Base-by-base conservation (phyloP, 2,113 vertebrate species). In the Nerophis ophidion region DNA sequence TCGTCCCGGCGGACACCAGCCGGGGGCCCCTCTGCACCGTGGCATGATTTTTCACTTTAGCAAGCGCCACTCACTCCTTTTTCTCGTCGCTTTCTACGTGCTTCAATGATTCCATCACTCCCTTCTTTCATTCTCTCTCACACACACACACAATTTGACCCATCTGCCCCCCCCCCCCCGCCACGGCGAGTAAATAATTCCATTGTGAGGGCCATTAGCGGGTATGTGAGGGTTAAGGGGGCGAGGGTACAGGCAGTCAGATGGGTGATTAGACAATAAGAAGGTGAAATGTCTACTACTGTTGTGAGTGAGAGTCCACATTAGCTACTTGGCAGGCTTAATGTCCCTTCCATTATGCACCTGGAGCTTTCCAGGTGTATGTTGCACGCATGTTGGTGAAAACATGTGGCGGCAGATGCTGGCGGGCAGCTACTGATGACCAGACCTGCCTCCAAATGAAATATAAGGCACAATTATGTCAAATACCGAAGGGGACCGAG, bases 31-130 rank as follows among this genome's bases (percentile, higher is more conserved):
- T 67, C 86, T 80, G 89, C 90, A 92, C 93, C 85, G 86, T 91
- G 90, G 91, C 92, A 90, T 92, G 93, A 89, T 91, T 94, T 94
- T 93, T 91, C 90, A 93, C 91, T 94, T 93, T 89, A 90, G 81
- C 66, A 70, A 65, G 69, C 74, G 67, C 71, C 66, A 75, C 69
- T 85, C 83, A 57, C 68, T 68, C 57, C 26, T 65, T 76, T 42
- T 72, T 64, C 62, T 60, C 70, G 65, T 65, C 67, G 66, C 60
- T 63, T 62, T 52, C 59, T 62, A 86, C 75, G 79, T 89, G 88
- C 90, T 90, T 92, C 87, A 90, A 65, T 84, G 87, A 82, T 72
- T 91, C 89, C 87, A 85, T 92, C 79, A 57, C 80, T 77, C 69
- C 62, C 76, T 66, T 80, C 71, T 77, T 84, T 86, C 76, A 75